These are phyloP conservation scores for Enteromius mattozi DNA, from an alignment of 2,797 vertebrate genomes.

Conservation along the genomic window DNA sequence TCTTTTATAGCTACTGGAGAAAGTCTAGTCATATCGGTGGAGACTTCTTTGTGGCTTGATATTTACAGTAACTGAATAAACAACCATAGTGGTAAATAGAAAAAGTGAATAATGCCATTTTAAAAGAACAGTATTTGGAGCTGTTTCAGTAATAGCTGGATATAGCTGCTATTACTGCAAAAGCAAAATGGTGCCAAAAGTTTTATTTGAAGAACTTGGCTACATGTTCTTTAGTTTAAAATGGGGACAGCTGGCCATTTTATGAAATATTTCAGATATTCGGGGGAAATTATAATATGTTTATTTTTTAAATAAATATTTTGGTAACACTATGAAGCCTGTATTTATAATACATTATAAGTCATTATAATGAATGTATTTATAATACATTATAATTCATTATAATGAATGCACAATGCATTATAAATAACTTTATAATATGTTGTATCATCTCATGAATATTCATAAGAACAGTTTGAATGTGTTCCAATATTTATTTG, in stretches of 20 bases:
- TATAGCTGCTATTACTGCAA: too few relatives aligned
- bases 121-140: not conserved
- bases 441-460: too few relatives aligned
- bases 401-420: too few relatives aligned
- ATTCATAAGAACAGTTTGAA: too few relatives aligned
- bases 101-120: slow-evolving; percentile 7
- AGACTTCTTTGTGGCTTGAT: not conserved
- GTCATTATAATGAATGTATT: too few relatives aligned
- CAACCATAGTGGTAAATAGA: not conserved
- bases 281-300: not conserved
- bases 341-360: too few relatives aligned
- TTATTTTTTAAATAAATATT: not conserved
- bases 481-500: too few relatives aligned
- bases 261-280: not conserved
- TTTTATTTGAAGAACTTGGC: not conserved
- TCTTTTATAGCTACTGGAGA: not conserved
- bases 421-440: too few relatives aligned
- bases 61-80: not conserved
- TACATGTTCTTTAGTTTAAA: not conserved
- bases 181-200: not conserved
- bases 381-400: too few relatives aligned
- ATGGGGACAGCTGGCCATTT: not conserved
- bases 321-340: too few relatives aligned
- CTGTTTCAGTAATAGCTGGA: too few relatives aligned
- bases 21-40: not conserved